A percentile compares a stretch with the other conserved stretches of the same genome.
These are phyloP conservation scores for Polyploca ridens DNA, from an alignment of 2,888 invertebrate genomes.

Conservation along the genomic window DNA sequence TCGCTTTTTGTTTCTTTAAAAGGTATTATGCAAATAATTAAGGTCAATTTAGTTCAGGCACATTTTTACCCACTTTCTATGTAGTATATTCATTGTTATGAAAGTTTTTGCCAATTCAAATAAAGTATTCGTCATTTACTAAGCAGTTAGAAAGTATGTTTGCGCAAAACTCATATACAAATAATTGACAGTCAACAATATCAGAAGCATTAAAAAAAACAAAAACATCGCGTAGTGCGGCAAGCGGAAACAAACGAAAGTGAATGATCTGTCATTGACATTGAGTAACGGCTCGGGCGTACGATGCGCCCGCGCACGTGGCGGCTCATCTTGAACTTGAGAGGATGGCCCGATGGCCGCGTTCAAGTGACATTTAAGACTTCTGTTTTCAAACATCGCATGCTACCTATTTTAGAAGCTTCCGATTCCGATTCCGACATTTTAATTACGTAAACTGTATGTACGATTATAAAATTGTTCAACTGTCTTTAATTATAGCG, in stretches of 20 bases:
- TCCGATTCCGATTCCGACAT: background rate
- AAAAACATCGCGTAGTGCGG: constrained; percentile 20
- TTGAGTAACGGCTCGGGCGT: constrained; percentile 47
- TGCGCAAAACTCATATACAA: background rate
- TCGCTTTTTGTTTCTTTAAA: constrained; percentile 29
- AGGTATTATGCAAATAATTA: constrained; percentile 45
- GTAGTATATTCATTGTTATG: no score
- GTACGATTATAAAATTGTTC: background rate
- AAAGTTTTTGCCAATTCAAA: background rate
- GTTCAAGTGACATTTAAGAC: constrained; percentile 56
- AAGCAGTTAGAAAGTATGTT: background rate
- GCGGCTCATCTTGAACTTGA: constrained; percentile 78
- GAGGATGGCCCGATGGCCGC: constrained; percentile 34
- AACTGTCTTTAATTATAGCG: background rate
- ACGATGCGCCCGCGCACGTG: constrained; percentile 49
- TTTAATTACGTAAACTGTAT: background rate
- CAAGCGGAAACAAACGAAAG: constrained; percentile 62
- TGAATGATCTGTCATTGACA: constrained; percentile 69
- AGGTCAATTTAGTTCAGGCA: constrained; percentile 10
- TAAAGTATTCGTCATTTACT: background rate
- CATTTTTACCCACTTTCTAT: no score
- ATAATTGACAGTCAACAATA: background rate
- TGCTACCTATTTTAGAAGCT: background rate
- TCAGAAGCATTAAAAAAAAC: background rate
- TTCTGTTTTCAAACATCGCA: constrained; percentile 32